Evolutionary conservation across 2,797 vertebrate genomes (phyloP), one percentile per base, ranked within the genome.

Genomic region (Alcedo quadribrachys): DNA sequence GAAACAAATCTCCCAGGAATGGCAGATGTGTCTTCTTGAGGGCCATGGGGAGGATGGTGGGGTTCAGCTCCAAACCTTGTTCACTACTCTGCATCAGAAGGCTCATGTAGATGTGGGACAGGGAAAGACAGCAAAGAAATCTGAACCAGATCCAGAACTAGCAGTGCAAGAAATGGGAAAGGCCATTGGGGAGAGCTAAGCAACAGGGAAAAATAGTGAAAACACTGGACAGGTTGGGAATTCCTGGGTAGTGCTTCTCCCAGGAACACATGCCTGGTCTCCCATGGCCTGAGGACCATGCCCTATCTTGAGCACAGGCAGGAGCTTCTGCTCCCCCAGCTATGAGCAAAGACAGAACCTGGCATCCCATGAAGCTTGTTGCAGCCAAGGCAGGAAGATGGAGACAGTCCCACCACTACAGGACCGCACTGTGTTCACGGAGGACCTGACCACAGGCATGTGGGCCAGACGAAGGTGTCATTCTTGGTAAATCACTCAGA

Each of bases 191-290:
- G 61, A 57, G 3, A 2, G 13, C 33, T 54, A 14, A 71, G 19
- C 12, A 73, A 77, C 16, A 58, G 32, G 9, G 40, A 55, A 81
- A 58, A 62, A 43, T 1, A 1, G 12, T n/a, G 28, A 68, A 53
- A 90, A 54, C 0, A 2, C 25, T 35, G 24, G 9, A 0, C 0
- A 62, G 25, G 20, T 25, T 1, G 1, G 43, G 14, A 9, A 1
- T 78, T 25, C 14, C 24, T 4, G 1, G 37, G 37, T 16, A 75
- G n/a, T 75, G 48, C 60, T 69, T 46, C 8, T 18, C 28, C 15
- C 8, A 20, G 8, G 10, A 4, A 5, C 27, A 18, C 0, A 0
- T 28, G 9, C 30, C 32, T 61, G 32, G 6, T 87, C 12, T 37
- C 40, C 6, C 0, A 1, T 7, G 15, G 17, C 20, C 35, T 8